These are phyloP conservation scores for Phocoena sinus DNA, from an alignment of 2,113 vertebrate genomes.

Conservation along the genomic window DNA sequence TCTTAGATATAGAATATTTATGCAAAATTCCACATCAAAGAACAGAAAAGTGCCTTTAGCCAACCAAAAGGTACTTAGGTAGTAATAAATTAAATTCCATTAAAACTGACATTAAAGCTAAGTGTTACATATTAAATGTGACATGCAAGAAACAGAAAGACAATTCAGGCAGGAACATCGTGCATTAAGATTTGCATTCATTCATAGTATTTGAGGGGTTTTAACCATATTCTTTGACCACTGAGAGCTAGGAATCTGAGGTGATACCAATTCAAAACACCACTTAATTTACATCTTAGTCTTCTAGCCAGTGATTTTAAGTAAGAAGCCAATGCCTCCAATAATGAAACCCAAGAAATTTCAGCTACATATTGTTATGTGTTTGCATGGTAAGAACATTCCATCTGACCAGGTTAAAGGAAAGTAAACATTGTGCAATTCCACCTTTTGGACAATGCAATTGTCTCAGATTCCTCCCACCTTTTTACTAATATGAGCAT, in stretches of 20 bases:
- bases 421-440: slow-evolving; percentile 81
- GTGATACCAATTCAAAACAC: slow-evolving; percentile 49
- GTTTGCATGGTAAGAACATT: slow-evolving; percentile 54
- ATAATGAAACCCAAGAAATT: slow-evolving; percentile 47
- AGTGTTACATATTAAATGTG: slow-evolving; percentile 87
- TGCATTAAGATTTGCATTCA: slow-evolving; percentile 83
- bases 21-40: slow-evolving; percentile 81
- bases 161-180: slow-evolving; percentile 85
- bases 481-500: slow-evolving; percentile 74
- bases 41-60: slow-evolving; percentile 84
- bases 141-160: slow-evolving; percentile 91
- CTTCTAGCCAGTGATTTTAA: slow-evolving; percentile 53
- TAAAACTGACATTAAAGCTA: slow-evolving; percentile 90
- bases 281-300: slow-evolving; percentile 20
- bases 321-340: slow-evolving; percentile 49
- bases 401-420: slow-evolving; percentile 74
- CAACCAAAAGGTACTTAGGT: slow-evolving; percentile 81
- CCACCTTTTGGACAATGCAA: slow-evolving; percentile 66
- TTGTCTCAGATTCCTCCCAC: slow-evolving; percentile 34
- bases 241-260: slow-evolving; percentile 58
- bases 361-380: slow-evolving; percentile 53
- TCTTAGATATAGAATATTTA: slow-evolving; percentile 80
- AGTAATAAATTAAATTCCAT: slow-evolving; percentile 92
- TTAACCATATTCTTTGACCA: slow-evolving; percentile 64
- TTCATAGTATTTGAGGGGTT: slow-evolving; percentile 72